A percentile compares a stretch with the other conserved stretches of the same genome.
phyloP scores from a whole-genome alignment of 2,113 vertebrate species.

The Cyanoderma ruficeps region DNA sequence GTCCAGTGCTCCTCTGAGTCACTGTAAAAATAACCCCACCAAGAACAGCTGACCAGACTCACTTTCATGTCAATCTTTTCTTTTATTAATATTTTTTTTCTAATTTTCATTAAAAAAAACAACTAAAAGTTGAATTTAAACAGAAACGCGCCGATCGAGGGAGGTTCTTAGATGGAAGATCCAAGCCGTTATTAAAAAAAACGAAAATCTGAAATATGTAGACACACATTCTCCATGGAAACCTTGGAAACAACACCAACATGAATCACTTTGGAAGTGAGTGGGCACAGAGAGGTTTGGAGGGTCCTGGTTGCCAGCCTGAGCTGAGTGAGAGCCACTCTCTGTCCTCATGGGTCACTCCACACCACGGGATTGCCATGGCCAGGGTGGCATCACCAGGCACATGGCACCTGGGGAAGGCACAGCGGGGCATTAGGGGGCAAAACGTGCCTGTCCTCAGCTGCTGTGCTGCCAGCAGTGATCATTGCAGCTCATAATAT shows the following conservation, averaged over 20 bases:
- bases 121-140: neutral
- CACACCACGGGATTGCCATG: accelerated
- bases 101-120: neutral
- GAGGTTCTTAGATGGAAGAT: neutral
- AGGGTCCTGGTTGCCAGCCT: constrained; percentile 19
- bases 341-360: accelerated
- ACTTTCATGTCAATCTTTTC: neutral
- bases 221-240: constrained; percentile 18
- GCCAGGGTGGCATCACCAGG: neutral
- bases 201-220: neutral
- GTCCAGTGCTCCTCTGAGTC: constrained; percentile 37
- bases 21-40: constrained; percentile 60
- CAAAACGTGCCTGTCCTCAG: neutral
- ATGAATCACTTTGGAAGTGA: constrained; percentile 47
- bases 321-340: neutral
- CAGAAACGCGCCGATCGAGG: neutral
- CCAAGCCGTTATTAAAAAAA: constrained; percentile 1
- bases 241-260: constrained; percentile 43
- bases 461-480: neutral
- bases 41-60: constrained; percentile 40
- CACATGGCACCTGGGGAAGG: neutral
- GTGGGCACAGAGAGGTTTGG: constrained; percentile 8
- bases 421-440: neutral
- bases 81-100: neutral
- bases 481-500: neutral